Evolutionary conservation across 2,888 invertebrate genomes (phyloP).

Genomic region (Brachycybe producta): DNA sequence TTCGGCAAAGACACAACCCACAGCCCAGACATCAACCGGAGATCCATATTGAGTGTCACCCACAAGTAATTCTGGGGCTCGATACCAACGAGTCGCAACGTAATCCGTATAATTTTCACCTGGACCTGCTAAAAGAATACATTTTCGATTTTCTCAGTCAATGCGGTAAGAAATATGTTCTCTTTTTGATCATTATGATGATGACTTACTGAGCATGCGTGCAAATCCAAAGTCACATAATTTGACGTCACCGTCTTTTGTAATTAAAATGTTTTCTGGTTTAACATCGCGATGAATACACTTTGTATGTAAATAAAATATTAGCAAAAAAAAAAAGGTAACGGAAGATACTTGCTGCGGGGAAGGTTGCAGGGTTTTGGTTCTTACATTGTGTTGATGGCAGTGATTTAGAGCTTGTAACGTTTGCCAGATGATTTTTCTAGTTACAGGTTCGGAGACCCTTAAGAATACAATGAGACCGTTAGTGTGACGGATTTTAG

Average conservation of each 20-base stretch:
- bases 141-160: not conserved
- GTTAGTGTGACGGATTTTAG: not conserved
- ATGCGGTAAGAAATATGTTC: not conserved
- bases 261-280: conserved; percentile 95
- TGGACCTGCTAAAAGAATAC: conserved; percentile 48
- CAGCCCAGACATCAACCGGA: conserved; percentile 92
- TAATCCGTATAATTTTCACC: conserved; percentile 98
- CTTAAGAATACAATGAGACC: conserved; percentile 28
- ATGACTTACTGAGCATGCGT: conserved; percentile 57
- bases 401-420: conserved; percentile 91
- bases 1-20: conserved; percentile 83
- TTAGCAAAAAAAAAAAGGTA: too few species aligned
- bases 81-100: conserved; percentile 97
- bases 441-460: conserved; percentile 69
- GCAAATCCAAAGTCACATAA: conserved; percentile 98
- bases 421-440: conserved; percentile 90
- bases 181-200: not conserved
- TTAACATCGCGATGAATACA: conserved; percentile 96
- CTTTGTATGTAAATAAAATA: conserved; percentile 25
- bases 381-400: conserved; percentile 68
- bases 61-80: conserved; percentile 90
- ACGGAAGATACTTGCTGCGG: too few species aligned
- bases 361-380: not conserved
- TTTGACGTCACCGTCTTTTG: conserved; percentile 84
- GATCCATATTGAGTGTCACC: conserved; percentile 68